Conservation (phyloP, 2,113 vertebrate genomes). For the Boleophthalmus pectinirostris region DNA sequence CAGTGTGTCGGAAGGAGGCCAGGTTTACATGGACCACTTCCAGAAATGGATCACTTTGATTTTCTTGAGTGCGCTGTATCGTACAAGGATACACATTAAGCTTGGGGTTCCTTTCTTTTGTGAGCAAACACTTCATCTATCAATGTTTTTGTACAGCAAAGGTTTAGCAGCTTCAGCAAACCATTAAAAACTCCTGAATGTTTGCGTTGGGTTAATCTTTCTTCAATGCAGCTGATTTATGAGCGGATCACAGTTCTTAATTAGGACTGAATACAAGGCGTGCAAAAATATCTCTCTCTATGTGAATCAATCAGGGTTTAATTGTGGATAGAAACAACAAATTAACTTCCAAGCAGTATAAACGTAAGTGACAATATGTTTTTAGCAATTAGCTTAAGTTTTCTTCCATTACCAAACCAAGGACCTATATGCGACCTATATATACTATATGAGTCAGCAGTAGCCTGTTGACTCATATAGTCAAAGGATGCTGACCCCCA, state of each 20-base stretch:
- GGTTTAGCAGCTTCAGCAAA: not conserved
- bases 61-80: not conserved
- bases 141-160: not conserved
- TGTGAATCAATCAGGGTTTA: not conserved
- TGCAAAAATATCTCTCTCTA: not conserved
- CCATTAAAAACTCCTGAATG: slow-evolving; percentile 3
- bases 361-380: not conserved
- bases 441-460: too few relatives aligned
- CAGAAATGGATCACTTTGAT: slow-evolving; percentile 4
- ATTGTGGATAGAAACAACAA: not conserved
- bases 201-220: slow-evolving; percentile 4
- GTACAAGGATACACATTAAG: slow-evolving; percentile 6
- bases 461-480: too few relatives aligned
- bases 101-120: slow-evolving; percentile 3
- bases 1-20: not conserved
- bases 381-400: not conserved
- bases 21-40: not conserved
- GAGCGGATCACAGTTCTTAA: not conserved
- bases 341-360: not conserved
- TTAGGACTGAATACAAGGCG: not conserved
- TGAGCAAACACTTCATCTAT: slow-evolving; percentile 3
- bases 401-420: not conserved
- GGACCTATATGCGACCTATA: too few relatives aligned
- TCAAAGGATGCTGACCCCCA: too few relatives aligned
- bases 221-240: slow-evolving; percentile 4